Conservation (phyloP, 2,888 invertebrate genomes). For the Drosophila ezoana region DNA sequence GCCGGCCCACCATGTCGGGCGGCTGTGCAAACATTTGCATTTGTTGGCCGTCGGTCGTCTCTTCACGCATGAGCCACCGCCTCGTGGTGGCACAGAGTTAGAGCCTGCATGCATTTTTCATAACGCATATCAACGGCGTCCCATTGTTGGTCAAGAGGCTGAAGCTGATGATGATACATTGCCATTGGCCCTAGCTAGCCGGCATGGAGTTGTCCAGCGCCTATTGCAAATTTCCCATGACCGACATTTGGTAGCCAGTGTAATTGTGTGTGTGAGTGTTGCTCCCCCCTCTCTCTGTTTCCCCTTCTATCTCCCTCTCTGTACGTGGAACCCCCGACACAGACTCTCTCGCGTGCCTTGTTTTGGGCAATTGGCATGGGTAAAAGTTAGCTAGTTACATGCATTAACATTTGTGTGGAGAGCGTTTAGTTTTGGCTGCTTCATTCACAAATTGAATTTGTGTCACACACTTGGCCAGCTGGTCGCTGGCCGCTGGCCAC, state of each 20-base stretch:
- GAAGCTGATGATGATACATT: slow-evolving; percentile 59
- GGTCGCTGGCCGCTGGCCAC: slow-evolving; percentile 62
- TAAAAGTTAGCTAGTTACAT: slow-evolving; percentile 43
- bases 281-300: not conserved
- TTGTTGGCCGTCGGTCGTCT: slow-evolving; percentile 32
- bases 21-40: slow-evolving; percentile 68
- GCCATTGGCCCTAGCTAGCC: slow-evolving; percentile 38
- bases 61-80: slow-evolving; percentile 60
- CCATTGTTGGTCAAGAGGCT: slow-evolving; percentile 66
- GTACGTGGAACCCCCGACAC: not conserved
- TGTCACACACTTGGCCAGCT: slow-evolving; percentile 63
- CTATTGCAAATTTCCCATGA: slow-evolving; percentile 72
- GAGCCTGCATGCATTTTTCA: slow-evolving; percentile 61
- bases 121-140: slow-evolving; percentile 60
- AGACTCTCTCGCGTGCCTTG: slow-evolving; percentile 48
- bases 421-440: slow-evolving; percentile 59
- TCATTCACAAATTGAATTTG: slow-evolving; percentile 79
- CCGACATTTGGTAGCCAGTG: slow-evolving; percentile 58
- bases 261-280: not conserved
- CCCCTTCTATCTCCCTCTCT: not conserved
- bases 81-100: slow-evolving; percentile 10
- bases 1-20: slow-evolving; percentile 54
- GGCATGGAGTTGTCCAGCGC: slow-evolving; percentile 33
- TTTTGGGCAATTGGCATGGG: slow-evolving; percentile 66
- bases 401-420: slow-evolving; percentile 13